Percentiles rank a stretch among this genome's conserved stretches.
Conservation (phyloP, 2,797 vertebrate genomes). For the Intellagama lesueurii region DNA sequence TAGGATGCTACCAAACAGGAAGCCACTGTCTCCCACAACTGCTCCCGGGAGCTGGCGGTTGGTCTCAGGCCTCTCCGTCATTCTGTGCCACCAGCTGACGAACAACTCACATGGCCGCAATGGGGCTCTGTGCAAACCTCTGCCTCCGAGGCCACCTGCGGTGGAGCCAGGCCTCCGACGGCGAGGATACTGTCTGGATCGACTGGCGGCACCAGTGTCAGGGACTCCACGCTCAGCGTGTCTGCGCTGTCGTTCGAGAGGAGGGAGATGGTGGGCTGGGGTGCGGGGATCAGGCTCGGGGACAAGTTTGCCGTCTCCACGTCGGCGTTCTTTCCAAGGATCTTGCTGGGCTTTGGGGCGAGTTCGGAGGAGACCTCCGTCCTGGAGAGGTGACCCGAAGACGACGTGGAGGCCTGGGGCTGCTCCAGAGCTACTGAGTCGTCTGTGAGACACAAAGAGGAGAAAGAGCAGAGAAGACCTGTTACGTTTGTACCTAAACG, state of each 20-base stretch:
- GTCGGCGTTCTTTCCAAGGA: slow-evolving; percentile 62
- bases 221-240: slow-evolving; percentile 88
- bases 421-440: slow-evolving; percentile 80
- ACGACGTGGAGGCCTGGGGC: slow-evolving; percentile 71
- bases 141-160: slow-evolving; percentile 56
- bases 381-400: slow-evolving; percentile 64
- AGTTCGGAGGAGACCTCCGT: slow-evolving; percentile 57
- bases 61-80: slow-evolving; percentile 8
- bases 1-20: background rate
- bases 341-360: slow-evolving; percentile 66
- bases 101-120: background rate
- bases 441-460: slow-evolving; percentile 73
- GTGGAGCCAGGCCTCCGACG: slow-evolving; percentile 68
- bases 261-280: slow-evolving; percentile 95
- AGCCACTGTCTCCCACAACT: too few relatives aligned
- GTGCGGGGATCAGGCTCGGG: slow-evolving; percentile 94
- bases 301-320: slow-evolving; percentile 80
- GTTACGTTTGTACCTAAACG: background rate
- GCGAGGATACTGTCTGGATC: slow-evolving; percentile 86
- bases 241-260: slow-evolving; percentile 86
- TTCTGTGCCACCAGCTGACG: background rate
- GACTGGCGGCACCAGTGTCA: slow-evolving; percentile 90
- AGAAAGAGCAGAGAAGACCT: background rate
- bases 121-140: slow-evolving; percentile 27
- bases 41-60: background rate